A percentile compares a stretch with the other conserved stretches of the same genome.
These are phyloP conservation scores for Hyperopisus bebe DNA, from an alignment of 2,113 vertebrate genomes.

Conservation along the genomic window DNA sequence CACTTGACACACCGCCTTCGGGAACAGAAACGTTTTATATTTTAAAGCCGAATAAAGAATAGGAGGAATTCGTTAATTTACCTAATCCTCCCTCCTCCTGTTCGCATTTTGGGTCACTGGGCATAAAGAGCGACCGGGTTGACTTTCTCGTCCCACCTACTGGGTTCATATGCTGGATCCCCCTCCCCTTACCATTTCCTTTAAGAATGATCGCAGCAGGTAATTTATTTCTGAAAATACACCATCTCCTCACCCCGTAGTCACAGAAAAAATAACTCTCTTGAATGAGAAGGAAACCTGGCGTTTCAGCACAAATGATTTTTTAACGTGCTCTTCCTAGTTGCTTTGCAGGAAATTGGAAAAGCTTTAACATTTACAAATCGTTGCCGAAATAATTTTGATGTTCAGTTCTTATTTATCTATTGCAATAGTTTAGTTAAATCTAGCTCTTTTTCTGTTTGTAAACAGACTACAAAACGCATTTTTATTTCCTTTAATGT, in stretches of 20 bases:
- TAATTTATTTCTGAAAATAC: slow-evolving; percentile 17
- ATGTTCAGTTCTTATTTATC: background rate
- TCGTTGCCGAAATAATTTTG: background rate
- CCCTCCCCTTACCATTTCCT: background rate
- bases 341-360: background rate
- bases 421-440: background rate
- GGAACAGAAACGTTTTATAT: background rate
- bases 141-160: background rate
- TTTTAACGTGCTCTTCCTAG: background rate
- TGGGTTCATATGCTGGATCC: background rate
- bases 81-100: slow-evolving; percentile 14
- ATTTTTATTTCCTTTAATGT: background rate
- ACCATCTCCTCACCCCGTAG: background rate
- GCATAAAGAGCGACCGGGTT: background rate
- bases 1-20: background rate
- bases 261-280: background rate
- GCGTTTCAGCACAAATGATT: background rate
- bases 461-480: background rate
- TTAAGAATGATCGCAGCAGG: background rate
- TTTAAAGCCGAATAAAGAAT: slow-evolving; percentile 6
- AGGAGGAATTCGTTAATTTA: slow-evolving; percentile 10
- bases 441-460: background rate
- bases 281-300: background rate
- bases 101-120: background rate
- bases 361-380: background rate